phyloP scores from a whole-genome alignment of 2,113 vertebrate species.

The Pteropus alecto region DNA sequence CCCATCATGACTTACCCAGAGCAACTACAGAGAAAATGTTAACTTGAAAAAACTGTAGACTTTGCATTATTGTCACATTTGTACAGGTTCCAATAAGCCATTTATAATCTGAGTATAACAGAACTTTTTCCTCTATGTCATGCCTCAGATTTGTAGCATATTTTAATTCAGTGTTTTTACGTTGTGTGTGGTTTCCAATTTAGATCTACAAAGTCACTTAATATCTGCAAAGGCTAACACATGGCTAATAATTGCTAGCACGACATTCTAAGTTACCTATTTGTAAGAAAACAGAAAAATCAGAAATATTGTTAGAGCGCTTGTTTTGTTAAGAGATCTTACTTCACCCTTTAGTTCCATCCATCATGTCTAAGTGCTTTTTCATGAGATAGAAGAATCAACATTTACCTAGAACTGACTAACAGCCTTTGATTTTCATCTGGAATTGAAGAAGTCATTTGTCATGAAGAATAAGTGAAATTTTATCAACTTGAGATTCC shows the following conservation, averaged over 20 bases:
- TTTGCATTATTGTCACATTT: not conserved
- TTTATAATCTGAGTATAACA: not conserved
- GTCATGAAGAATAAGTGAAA: not conserved
- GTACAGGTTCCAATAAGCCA: not conserved
- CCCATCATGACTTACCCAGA: not conserved
- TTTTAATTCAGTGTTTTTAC: not conserved
- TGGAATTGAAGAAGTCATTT: not conserved
- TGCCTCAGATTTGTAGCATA: not conserved
- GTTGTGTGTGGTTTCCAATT: not conserved
- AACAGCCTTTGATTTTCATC: not conserved
- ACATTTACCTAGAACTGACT: not conserved
- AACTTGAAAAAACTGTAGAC: not conserved
- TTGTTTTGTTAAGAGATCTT: not conserved
- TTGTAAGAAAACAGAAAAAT: not conserved
- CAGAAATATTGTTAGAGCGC: not conserved
- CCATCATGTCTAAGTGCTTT: not conserved
- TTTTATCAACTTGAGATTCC: not conserved
- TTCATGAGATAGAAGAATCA: conserved; percentile 22
- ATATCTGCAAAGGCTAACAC: conserved; percentile 19
- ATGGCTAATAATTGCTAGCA: not conserved
- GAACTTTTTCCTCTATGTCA: not conserved
- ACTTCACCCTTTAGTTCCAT: conserved; percentile 16
- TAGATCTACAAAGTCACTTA: not conserved
- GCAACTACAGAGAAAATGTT: not conserved
- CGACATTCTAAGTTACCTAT: not conserved